Conservation (phyloP, 2,113 vertebrate species). For the Cynoglossus semilaevis region DNA sequence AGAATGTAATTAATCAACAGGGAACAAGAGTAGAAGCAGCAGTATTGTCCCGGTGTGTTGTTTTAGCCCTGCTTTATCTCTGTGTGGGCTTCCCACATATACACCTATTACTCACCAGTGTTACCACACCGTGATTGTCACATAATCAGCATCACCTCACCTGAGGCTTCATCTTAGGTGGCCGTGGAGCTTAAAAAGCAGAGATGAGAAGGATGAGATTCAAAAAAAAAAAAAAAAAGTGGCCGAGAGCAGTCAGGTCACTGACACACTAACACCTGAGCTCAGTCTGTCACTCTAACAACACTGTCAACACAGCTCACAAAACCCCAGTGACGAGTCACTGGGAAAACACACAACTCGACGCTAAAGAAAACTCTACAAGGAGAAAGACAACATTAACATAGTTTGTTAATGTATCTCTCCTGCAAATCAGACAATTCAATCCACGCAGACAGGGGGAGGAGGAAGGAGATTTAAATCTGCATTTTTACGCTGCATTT, state of each 20-base stretch:
- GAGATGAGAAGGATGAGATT: conserved; percentile 4
- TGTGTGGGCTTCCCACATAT: conserved; percentile 16
- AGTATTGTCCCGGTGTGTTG: conserved; percentile 1
- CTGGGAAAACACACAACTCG: conserved; percentile 9
- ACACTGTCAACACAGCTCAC: conserved; percentile 33
- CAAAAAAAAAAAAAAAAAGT: conserved; percentile 25
- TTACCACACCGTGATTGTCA: conserved; percentile 22
- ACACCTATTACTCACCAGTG: conserved; percentile 19
- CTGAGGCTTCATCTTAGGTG: too few species aligned
- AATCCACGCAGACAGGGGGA: conserved; percentile 7
- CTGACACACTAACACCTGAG: conserved; percentile 6
- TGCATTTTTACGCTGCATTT: conserved; percentile 3
- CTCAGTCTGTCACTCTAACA: conserved; percentile 22
- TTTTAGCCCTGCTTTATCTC: conserved; percentile 10
- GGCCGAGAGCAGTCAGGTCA: conserved; percentile 16
- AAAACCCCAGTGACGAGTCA: conserved; percentile 64
- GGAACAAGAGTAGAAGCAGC: too few species aligned
- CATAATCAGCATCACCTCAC: conserved; percentile 22
- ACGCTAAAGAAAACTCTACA: conserved; percentile 32
- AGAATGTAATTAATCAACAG: conserved; percentile 36
- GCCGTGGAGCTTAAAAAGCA: conserved; percentile 26
- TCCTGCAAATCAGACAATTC: conserved; percentile 7
- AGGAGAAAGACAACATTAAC: conserved; percentile 41
- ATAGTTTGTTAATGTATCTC: conserved; percentile 31
- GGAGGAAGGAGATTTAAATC: conserved; percentile 14